Evolutionary conservation across 2,797 vertebrate genomes (phyloP), one percentile per base, ranked within the genome.

Genomic region (Poeciliopsis infans): DNA sequence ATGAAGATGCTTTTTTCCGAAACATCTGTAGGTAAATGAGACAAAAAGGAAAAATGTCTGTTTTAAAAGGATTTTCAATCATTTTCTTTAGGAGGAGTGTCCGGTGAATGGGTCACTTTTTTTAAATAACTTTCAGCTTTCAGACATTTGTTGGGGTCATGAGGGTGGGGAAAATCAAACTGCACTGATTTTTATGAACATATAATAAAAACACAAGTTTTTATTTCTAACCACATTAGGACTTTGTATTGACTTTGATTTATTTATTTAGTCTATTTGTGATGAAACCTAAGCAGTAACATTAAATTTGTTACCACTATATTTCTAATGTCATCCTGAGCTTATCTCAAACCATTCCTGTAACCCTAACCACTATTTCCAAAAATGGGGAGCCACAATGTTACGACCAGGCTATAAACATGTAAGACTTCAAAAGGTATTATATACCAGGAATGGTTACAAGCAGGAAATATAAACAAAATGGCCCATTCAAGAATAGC

Each of bases 1-100:
- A 96, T 85, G 95, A 96, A 75, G 95, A 96, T 64, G 94, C 92
- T 94, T 96, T 96, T 95, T 95, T 96, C 93, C 95, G 94, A 95
- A 95, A 95, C 95, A 96, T 96, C 95, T 96, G 95, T 91, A 80
- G 90, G 86, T 89, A 86, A 88, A 91, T 85, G 90, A 77, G 84
- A 86, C 82, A 92, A 83, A 93, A 91, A 77, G n/a, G 84, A 46
- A 61, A 74, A 79, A 79, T 87, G 76, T 12, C 77, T 89, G 82
- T 91, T 79, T 84, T 71, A 33, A 49, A 43, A 69, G 41, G 72
- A 78, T 45, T 70, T 80, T 39, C n/a, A 43, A 5, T 46, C n/a
- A 33, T 61, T 5, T 18, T 45, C 18, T 7, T 46, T 49, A 53
- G n/a, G 36, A 15, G 23, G 25, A 73, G 47, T 23, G 31, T 28